Conservation (phyloP, 2,113 vertebrate genomes). For the Ahaetulla prasina region DNA sequence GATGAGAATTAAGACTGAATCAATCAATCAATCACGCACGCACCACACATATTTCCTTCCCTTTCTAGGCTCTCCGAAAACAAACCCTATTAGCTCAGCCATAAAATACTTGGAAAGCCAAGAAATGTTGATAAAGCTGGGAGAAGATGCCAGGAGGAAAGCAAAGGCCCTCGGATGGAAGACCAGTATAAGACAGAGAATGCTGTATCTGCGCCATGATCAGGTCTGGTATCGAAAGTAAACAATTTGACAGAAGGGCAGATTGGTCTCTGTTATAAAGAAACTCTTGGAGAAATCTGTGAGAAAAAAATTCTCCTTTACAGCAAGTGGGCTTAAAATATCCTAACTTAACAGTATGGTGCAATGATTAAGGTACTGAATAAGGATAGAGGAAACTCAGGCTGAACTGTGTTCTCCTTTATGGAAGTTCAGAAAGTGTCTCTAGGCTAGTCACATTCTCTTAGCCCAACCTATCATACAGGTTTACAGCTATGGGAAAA, state of each 20-base stretch:
- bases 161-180: background rate
- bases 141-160: background rate
- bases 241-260: background rate
- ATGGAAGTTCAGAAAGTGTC: background rate
- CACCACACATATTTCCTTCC: background rate
- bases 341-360: background rate
- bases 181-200: background rate
- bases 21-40: background rate
- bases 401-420: background rate
- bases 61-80: background rate
- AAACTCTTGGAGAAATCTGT: background rate
- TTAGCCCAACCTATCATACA: background rate
- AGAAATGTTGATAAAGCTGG: background rate
- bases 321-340: background rate
- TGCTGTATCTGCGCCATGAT: background rate
- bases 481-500: background rate
- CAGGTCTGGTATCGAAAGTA: background rate
- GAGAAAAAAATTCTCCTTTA: background rate
- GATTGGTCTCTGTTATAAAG: background rate
- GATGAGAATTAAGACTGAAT: background rate
- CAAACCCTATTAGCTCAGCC: background rate
- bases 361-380: background rate
- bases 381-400: background rate
- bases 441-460: background rate
- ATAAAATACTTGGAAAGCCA: background rate